These are phyloP conservation scores for Sitophilus oryzae DNA, from an alignment of 1,140 invertebrate species.

Conservation along the genomic window DNA sequence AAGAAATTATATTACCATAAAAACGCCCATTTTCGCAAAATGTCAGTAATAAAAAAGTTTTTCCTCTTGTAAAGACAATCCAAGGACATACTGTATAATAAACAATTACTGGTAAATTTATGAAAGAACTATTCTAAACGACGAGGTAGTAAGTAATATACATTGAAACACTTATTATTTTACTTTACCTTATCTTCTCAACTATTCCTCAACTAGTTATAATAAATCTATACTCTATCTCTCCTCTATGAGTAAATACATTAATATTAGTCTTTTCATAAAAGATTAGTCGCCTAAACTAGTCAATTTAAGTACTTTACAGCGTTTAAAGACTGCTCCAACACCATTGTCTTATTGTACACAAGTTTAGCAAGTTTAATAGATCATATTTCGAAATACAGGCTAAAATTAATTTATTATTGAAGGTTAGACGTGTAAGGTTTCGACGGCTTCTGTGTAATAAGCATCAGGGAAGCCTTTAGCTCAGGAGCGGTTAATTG, in stretches of 20 bases:
- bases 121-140: conserved; percentile 7
- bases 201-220: conserved; percentile 25
- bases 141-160: background rate
- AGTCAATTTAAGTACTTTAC: conserved; percentile 12
- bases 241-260: conserved; percentile 13
- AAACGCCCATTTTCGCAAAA: too few species aligned
- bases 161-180: conserved; percentile 14
- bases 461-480: background rate
- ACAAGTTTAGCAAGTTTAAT: background rate
- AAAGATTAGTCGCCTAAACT: conserved; percentile 18
- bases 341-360: conserved; percentile 9
- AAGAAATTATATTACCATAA: too few species aligned
- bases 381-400: conserved; percentile 1
- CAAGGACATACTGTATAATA: too few species aligned
- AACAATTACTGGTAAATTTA: too few species aligned
- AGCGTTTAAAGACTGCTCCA: background rate
- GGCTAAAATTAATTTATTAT: background rate
- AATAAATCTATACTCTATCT: conserved; percentile 11
- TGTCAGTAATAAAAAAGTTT: too few species aligned
- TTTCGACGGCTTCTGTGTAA: background rate
- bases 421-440: too few species aligned
- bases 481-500: background rate
- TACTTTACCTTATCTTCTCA: conserved; percentile 20
- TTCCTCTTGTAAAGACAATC: too few species aligned
- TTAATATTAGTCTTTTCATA: too few species aligned